A percentile compares a stretch with the other conserved stretches of the same genome.
Evolutionary conservation across 2,888 invertebrate species (phyloP).

Genomic region (Pachliopta kotzebuea): DNA sequence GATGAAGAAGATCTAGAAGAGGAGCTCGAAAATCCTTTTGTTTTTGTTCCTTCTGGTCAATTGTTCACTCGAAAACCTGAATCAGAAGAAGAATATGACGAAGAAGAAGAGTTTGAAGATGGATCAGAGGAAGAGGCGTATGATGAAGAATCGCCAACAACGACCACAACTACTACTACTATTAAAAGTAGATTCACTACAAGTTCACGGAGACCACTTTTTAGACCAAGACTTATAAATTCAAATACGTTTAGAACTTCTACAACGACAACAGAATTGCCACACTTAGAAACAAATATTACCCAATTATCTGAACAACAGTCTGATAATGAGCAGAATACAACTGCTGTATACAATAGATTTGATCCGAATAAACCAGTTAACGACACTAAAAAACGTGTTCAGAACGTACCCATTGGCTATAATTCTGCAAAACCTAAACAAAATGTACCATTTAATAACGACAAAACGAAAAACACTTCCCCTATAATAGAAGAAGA

Average conservation of each 20-base stretch:
- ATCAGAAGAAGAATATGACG: slow-evolving; percentile 45
- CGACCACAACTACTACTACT: slow-evolving; percentile 16
- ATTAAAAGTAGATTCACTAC: slow-evolving; percentile 38
- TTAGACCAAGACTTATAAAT: slow-evolving; percentile 60
- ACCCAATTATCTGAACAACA: slow-evolving; percentile 61
- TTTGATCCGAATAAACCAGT: slow-evolving; percentile 53
- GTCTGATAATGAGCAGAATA: slow-evolving; percentile 50
- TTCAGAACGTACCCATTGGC: slow-evolving; percentile 68
- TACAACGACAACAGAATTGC: slow-evolving; percentile 46
- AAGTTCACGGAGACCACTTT: slow-evolving; percentile 57
- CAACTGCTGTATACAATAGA: slow-evolving; percentile 55
- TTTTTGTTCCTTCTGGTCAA: slow-evolving; percentile 68
- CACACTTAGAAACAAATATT: slow-evolving; percentile 2
- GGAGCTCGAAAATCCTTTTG: slow-evolving; percentile 64
- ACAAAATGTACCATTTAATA: slow-evolving; percentile 31
- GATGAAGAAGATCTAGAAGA: slow-evolving; percentile 48
- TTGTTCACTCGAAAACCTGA: slow-evolving; percentile 66
- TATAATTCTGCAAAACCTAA: slow-evolving; percentile 48
- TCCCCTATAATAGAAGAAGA: slow-evolving; percentile 45
- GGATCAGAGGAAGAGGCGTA: slow-evolving; percentile 46
- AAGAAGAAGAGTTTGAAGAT: slow-evolving; percentile 41
- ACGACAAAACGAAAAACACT: slow-evolving; percentile 35
- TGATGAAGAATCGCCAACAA: slow-evolving; percentile 44
- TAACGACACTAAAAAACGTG: slow-evolving; percentile 60
- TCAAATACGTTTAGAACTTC: slow-evolving; percentile 70